Percentiles rank a stretch among this genome's conserved stretches.
phyloP scores from a whole-genome alignment of 2,888 invertebrate species.

The Noctua janthe region DNA sequence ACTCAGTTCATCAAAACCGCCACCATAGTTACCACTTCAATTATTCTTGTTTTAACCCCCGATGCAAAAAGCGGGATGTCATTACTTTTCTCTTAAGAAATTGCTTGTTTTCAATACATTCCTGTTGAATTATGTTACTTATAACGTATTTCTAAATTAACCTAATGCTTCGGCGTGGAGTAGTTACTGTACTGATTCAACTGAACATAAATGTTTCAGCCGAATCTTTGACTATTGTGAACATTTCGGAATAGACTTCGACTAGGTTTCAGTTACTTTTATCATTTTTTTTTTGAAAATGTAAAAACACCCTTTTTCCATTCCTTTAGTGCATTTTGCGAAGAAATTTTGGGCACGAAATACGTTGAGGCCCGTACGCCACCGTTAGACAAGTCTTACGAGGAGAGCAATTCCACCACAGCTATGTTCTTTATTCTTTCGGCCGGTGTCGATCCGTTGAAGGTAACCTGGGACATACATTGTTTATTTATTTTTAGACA shows the following conservation, averaged over 20 bases:
- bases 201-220: background rate
- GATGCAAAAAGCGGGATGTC: background rate
- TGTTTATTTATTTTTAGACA: background rate
- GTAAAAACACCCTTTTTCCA: background rate
- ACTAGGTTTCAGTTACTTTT: background rate
- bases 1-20: background rate
- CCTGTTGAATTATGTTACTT: background rate
- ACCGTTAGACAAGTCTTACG: constrained; percentile 96
- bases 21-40: background rate
- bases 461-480: constrained; percentile 85
- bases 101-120: background rate
- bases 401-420: constrained; percentile 95
- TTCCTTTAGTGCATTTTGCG: constrained; percentile 93
- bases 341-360: constrained; percentile 96
- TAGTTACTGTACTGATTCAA: background rate
- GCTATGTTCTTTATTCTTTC: constrained; percentile 98
- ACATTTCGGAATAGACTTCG: background rate
- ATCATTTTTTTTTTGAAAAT: background rate
- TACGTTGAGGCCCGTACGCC: constrained; percentile 95
- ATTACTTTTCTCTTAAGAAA: no score
- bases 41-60: background rate
- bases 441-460: constrained; percentile 98
- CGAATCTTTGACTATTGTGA: background rate
- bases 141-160: background rate
- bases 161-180: background rate